A percentile compares a stretch with the other conserved stretches of the same genome.
Conservation (phyloP, 2,888 invertebrate genomes). For the Athripsodes cinereus region DNA sequence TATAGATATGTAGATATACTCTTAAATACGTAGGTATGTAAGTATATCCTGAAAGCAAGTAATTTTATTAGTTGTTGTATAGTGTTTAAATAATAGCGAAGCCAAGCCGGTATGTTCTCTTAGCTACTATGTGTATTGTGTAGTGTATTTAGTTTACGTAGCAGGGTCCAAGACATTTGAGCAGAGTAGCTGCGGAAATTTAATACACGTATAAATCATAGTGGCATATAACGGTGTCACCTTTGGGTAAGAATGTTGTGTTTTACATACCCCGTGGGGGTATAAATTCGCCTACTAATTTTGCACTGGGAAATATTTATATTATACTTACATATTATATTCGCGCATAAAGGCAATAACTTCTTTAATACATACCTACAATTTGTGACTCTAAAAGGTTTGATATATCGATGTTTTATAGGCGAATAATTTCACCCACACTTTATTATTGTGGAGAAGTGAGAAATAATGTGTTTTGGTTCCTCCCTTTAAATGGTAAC, state of each 20-base stretch:
- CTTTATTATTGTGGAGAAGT: neutral
- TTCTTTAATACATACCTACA: neutral
- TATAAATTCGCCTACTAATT: constrained; percentile 16
- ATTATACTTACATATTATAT: neutral
- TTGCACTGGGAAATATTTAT: constrained; percentile 7
- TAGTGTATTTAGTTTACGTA: neutral
- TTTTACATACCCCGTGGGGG: constrained; percentile 14
- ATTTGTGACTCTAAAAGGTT: neutral
- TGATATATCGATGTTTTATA: constrained; percentile 1
- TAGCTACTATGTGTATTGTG: constrained; percentile 2
- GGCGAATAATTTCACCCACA: neutral
- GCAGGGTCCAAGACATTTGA: neutral
- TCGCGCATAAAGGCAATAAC: neutral
- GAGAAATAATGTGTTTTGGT: neutral
- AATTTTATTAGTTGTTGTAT: neutral
- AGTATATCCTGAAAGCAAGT: neutral
- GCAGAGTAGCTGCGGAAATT: constrained; percentile 8
- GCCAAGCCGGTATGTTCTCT: too few species aligned
- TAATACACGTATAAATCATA: constrained; percentile 20
- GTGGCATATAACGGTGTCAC: constrained; percentile 19
- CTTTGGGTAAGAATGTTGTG: constrained; percentile 17
- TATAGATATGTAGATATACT: too few species aligned
- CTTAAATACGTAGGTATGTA: too few species aligned
- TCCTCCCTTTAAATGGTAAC: neutral
- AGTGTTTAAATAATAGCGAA: too few species aligned